phyloP scores from a whole-genome alignment of 2,797 vertebrate genomes.

The Glossophaga mutica region DNA sequence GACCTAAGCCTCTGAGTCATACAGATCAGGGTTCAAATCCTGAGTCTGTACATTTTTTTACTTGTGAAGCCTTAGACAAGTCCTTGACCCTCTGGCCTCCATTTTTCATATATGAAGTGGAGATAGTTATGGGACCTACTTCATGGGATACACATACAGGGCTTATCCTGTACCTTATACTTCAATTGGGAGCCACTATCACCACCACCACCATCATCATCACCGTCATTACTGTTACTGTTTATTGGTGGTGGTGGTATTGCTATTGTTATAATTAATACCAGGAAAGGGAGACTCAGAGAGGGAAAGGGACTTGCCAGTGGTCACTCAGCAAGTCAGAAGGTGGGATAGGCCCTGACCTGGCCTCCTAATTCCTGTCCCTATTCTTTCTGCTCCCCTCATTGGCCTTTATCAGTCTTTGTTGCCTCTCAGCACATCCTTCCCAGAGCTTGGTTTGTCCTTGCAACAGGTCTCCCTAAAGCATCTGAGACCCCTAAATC shows the following conservation, averaged over 20 bases:
- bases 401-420: background rate
- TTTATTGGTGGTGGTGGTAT: background rate
- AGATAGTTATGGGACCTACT: background rate
- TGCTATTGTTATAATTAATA: background rate
- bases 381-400: background rate
- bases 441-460: background rate
- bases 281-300: background rate
- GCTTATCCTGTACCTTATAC: accelerated
- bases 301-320: background rate
- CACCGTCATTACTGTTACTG: background rate
- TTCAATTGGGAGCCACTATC: background rate
- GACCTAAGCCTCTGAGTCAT: background rate
- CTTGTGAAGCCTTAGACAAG: background rate
- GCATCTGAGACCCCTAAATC: background rate
- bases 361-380: background rate
- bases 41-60: background rate
- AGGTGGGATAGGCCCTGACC: background rate
- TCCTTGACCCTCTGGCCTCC: background rate
- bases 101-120: background rate
- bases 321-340: background rate
- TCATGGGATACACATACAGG: background rate
- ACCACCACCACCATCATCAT: no score
- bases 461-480: background rate
- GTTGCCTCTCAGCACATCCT: background rate
- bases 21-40: background rate